These are phyloP conservation scores for Drosophila yakuba DNA, from an alignment of 1,140 invertebrate genomes.

Conservation along the genomic window DNA sequence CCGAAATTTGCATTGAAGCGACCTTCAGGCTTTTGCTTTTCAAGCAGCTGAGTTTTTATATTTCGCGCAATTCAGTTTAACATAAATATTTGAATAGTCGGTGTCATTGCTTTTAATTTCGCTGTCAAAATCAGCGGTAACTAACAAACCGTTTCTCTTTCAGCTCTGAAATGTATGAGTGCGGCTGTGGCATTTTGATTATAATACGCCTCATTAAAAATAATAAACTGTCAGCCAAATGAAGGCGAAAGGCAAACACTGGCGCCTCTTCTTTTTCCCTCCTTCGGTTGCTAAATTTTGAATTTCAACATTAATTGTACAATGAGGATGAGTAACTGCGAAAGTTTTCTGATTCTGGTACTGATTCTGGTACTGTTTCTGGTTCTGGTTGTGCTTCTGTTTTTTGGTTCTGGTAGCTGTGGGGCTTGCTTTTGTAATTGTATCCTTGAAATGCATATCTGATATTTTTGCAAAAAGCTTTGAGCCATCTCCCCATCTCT, in stretches of 20 bases:
- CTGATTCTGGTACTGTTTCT: slow-evolving; percentile 6
- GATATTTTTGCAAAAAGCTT: slow-evolving; percentile 73
- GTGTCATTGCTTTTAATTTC: slow-evolving; percentile 55
- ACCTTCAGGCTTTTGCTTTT: slow-evolving; percentile 27
- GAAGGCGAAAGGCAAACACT: slow-evolving; percentile 68
- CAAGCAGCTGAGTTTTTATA: background rate
- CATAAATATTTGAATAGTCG: slow-evolving; percentile 50
- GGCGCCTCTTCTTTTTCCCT: background rate
- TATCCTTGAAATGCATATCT: slow-evolving; percentile 81
- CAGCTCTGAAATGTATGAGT: slow-evolving; percentile 24
- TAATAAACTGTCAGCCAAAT: slow-evolving; percentile 78
- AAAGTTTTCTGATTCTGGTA: slow-evolving; percentile 50
- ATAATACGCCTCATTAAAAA: slow-evolving; percentile 81
- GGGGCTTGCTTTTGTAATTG: slow-evolving; percentile 63
- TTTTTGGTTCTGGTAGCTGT: slow-evolving; percentile 21
- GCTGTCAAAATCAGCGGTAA: slow-evolving; percentile 66
- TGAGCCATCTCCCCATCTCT: slow-evolving; percentile 32
- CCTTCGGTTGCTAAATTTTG: slow-evolving; percentile 41
- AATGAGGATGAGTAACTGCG: slow-evolving; percentile 64
- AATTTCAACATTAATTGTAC: slow-evolving; percentile 79
- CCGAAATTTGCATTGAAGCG: slow-evolving; percentile 32
- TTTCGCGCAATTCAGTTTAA: slow-evolving; percentile 24
- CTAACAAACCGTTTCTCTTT: slow-evolving; percentile 39
- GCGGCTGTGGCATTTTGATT: slow-evolving; percentile 58
- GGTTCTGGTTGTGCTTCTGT: slow-evolving; percentile 14